These are phyloP conservation scores for Melolontha melolontha DNA, from an alignment of 2,888 invertebrate species.

Conservation along the genomic window DNA sequence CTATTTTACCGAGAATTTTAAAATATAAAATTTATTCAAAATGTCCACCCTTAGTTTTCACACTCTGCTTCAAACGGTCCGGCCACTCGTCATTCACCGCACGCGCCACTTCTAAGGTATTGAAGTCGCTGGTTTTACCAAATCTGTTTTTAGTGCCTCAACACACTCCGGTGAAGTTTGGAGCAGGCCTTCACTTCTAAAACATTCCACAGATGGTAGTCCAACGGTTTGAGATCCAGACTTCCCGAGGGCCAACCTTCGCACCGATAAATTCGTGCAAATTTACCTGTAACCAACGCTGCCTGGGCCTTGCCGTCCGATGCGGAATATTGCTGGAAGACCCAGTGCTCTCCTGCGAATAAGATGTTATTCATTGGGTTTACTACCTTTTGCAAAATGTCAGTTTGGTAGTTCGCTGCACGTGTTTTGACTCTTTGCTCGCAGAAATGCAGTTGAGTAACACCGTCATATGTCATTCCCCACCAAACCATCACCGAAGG, in stretches of 20 bases:
- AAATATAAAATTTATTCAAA: slow-evolving; percentile 5
- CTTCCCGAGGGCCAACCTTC: slow-evolving; percentile 7
- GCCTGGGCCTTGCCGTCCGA: slow-evolving; percentile 47
- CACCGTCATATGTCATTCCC: too few species aligned
- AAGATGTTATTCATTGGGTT: slow-evolving; percentile 38
- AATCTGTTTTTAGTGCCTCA: neutral
- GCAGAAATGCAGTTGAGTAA: too few species aligned
- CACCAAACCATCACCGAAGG: too few species aligned
- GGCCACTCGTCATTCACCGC: too few species aligned
- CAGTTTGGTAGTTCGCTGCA: too few species aligned
- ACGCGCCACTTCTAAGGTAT: slow-evolving; percentile 26
- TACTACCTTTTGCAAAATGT: slow-evolving; percentile 43
- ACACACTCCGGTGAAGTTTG: neutral
- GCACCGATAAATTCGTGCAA: slow-evolving; percentile 46
- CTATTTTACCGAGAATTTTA: neutral
- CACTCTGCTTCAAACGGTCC: slow-evolving; percentile 27
- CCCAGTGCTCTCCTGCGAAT: slow-evolving; percentile 37
- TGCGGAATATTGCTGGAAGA: slow-evolving; percentile 47
- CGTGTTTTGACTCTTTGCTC: too few species aligned
- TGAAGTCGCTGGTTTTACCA: too few species aligned
- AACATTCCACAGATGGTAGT: slow-evolving; percentile 5
- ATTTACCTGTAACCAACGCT: slow-evolving; percentile 45
- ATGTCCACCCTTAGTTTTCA: slow-evolving; percentile 22
- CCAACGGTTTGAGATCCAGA: slow-evolving; percentile 1
- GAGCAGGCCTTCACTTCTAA: too few species aligned